Evolutionary conservation across 2,888 invertebrate genomes (phyloP).

Genomic region (Colletes collaris): DNA sequence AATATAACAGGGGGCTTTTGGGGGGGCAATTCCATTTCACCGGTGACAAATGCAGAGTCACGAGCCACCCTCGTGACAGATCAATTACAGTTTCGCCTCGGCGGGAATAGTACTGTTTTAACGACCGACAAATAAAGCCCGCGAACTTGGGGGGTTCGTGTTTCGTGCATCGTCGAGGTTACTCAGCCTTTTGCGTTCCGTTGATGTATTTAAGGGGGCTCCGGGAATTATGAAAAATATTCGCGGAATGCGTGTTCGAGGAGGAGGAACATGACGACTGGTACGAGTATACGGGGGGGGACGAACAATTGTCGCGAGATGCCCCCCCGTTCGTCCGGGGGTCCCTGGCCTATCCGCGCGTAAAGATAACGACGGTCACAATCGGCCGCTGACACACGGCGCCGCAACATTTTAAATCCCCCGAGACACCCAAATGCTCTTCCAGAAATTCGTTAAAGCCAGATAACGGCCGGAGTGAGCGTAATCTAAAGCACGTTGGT

Average conservation of each 20-base stretch:
- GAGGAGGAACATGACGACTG: slow-evolving; percentile 7
- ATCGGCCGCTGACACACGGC: slow-evolving; percentile 41
- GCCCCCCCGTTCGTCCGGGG: background rate
- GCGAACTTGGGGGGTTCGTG: too few species aligned
- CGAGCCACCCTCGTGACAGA: too few species aligned
- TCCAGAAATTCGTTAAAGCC: slow-evolving; percentile 57
- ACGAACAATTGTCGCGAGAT: slow-evolving; percentile 50
- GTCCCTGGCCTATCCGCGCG: slow-evolving; percentile 25
- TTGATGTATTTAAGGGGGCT: too few species aligned
- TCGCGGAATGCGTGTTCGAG: slow-evolving; percentile 21
- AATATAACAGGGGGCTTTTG: too few species aligned
- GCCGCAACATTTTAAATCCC: slow-evolving; percentile 45
- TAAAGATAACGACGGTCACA: slow-evolving; percentile 53
- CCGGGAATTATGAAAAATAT: slow-evolving; percentile 33
- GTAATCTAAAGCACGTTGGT: slow-evolving; percentile 41
- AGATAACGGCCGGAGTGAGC: slow-evolving; percentile 46
- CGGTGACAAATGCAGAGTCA: too few species aligned
- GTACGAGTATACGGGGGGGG: background rate
- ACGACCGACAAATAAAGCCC: too few species aligned
- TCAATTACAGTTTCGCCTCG: too few species aligned
- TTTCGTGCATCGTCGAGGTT: too few species aligned
- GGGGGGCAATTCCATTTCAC: too few species aligned
- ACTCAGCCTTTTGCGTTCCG: too few species aligned
- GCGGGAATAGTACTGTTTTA: too few species aligned
- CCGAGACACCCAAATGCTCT: slow-evolving; percentile 45